These are phyloP conservation scores for Bellardia bayeri DNA, from an alignment of 2,888 invertebrate genomes.

Conservation along the genomic window DNA sequence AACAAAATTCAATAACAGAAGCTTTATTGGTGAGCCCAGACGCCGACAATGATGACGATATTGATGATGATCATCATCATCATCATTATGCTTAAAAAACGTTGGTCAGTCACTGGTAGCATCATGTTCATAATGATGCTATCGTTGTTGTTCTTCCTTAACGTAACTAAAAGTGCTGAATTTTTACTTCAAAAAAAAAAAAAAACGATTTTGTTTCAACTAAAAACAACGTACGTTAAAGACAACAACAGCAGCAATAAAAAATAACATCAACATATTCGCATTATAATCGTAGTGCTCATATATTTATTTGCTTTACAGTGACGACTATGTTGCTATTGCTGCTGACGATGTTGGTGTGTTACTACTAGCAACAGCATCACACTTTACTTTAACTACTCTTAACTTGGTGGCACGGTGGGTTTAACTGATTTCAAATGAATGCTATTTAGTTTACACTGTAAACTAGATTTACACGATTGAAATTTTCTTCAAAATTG, in stretches of 20 bases:
- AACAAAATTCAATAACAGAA: constrained; percentile 69
- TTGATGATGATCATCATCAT: constrained; percentile 7
- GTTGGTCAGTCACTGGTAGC: constrained; percentile 8
- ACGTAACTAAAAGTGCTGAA: constrained; percentile 49
- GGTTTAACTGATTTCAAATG: not conserved
- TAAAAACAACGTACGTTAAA: not conserved
- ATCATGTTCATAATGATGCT: constrained; percentile 34
- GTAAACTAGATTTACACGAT: too few species aligned
- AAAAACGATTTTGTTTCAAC: constrained; percentile 23
- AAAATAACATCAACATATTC: constrained; percentile 30
- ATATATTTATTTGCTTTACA: constrained; percentile 3
- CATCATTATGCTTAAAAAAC: constrained; percentile 25
- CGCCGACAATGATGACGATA: constrained; percentile 65
- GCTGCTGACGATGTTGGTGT: not conserved
- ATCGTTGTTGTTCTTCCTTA: constrained; percentile 26
- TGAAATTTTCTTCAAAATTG: too few species aligned
- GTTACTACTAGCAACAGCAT: constrained; percentile 19
- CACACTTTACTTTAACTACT: constrained; percentile 49
- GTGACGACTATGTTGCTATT: constrained; percentile 11
- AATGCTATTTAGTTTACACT: not conserved
- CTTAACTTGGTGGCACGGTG: constrained; percentile 21
- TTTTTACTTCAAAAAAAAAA: constrained; percentile 17
- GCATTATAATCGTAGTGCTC: constrained; percentile 12
- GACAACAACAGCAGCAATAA: constrained; percentile 21
- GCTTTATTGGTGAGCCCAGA: constrained; percentile 69